Conservation (phyloP, 2,797 vertebrate species). For the Macroramphosus scolopax region DNA sequence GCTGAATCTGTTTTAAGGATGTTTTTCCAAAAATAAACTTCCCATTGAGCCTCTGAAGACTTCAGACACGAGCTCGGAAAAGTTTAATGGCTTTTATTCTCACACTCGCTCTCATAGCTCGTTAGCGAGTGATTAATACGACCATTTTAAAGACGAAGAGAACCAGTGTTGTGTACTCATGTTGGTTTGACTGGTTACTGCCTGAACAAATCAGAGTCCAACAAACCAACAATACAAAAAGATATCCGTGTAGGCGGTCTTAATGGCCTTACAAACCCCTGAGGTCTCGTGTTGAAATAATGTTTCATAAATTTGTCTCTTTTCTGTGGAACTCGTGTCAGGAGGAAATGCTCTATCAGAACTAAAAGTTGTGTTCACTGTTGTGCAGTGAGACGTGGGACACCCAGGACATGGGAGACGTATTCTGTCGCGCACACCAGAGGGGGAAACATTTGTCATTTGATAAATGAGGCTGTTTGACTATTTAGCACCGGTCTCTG, state of each 20-base stretch:
- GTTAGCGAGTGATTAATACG: constrained; percentile 59
- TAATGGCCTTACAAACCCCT: constrained; percentile 24
- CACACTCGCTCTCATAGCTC: constrained; percentile 28
- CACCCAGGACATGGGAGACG: constrained; percentile 38
- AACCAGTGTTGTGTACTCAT: constrained; percentile 22
- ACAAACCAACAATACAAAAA: constrained; percentile 10
- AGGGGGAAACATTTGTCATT: constrained; percentile 63
- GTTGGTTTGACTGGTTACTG: constrained; percentile 47
- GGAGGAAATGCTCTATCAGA: constrained; percentile 7
- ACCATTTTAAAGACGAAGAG: constrained; percentile 42
- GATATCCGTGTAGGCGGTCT: constrained; percentile 19
- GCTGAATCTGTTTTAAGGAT: constrained; percentile 42
- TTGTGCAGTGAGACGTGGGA: constrained; percentile 46
- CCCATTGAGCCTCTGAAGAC: constrained; percentile 40
- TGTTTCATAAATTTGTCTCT: no score
- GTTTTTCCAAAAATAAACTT: constrained; percentile 33
- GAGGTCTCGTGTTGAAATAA: constrained; percentile 18
- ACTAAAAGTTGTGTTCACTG: constrained; percentile 32
- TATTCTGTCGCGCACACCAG: constrained; percentile 35
- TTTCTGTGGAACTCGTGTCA: no score
- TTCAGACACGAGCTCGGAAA: constrained; percentile 41
- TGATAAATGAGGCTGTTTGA: constrained; percentile 73
- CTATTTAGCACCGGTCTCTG: constrained; percentile 69
- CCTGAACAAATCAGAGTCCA: constrained; percentile 25
- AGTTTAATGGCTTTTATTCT: constrained; percentile 43